Evolutionary conservation across 2,113 vertebrate species (phyloP).

Genomic region (Pungitius pungitius): DNA sequence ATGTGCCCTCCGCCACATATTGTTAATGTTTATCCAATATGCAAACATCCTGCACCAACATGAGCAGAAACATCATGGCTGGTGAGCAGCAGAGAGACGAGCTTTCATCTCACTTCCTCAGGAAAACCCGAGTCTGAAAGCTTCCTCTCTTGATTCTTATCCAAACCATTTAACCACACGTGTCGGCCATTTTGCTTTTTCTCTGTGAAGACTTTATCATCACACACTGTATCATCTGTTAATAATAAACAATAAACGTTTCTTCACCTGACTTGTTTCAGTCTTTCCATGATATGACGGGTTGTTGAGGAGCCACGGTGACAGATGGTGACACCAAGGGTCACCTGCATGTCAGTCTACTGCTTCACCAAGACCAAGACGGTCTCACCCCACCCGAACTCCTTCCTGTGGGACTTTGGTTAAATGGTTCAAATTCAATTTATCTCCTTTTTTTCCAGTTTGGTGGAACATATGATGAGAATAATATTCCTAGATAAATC

Average conservation of each 20-base stretch:
- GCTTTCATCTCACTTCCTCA: conserved; percentile 33
- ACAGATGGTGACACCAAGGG: not conserved
- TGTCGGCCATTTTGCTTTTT: not conserved
- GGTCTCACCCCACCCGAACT: not conserved
- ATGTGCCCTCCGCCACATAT: not conserved
- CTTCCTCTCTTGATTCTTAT: not conserved
- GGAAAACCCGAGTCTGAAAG: conserved; percentile 2
- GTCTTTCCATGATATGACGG: not conserved
- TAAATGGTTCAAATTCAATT: not conserved
- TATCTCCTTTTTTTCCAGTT: not conserved
- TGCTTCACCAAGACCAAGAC: not conserved
- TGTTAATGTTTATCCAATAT: conserved; percentile 34
- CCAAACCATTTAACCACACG: not conserved
- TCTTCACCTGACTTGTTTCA: too few species aligned
- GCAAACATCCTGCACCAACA: conserved; percentile 26
- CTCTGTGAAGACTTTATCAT: too few species aligned
- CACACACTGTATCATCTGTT: too few species aligned
- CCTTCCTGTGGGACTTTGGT: not conserved
- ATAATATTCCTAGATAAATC: not conserved
- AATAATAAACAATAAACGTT: too few species aligned
- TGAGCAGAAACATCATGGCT: not conserved
- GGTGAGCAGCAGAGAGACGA: not conserved
- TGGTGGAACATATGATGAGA: not conserved
- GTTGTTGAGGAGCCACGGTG: not conserved
- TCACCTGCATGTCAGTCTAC: not conserved